These are phyloP conservation scores for Brachylomia viminalis DNA, from an alignment of 2,888 invertebrate species.

Conservation along the genomic window DNA sequence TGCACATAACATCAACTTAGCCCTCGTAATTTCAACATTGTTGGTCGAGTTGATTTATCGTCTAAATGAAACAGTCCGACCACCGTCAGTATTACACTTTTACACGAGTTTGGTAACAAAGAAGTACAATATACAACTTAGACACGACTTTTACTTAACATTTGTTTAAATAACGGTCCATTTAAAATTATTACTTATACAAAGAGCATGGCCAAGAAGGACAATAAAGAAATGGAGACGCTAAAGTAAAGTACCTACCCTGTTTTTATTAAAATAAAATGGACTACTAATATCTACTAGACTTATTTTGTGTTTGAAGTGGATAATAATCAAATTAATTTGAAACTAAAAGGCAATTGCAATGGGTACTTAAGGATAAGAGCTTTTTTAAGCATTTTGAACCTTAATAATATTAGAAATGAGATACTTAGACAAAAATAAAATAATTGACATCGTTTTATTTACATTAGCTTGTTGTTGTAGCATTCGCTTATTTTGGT, in stretches of 20 bases:
- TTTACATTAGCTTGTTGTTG: not conserved
- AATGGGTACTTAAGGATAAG: not conserved
- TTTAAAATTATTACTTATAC: slow-evolving; percentile 20
- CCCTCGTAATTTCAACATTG: slow-evolving; percentile 8
- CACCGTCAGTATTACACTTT: not conserved
- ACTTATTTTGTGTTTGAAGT: slow-evolving; percentile 18
- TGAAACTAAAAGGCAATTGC: slow-evolving; percentile 15
- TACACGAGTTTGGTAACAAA: slow-evolving; percentile 17
- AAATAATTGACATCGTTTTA: not conserved
- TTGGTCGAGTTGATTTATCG: slow-evolving; percentile 4
- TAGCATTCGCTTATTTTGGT: not conserved
- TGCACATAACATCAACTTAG: not conserved
- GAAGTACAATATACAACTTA: slow-evolving; percentile 4
- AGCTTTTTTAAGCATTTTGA: not conserved
- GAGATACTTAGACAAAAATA: not conserved
- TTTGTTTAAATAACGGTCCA: slow-evolving; percentile 26
- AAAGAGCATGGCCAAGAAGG: slow-evolving; percentile 28
- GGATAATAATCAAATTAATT: slow-evolving; percentile 1
- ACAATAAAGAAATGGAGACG: slow-evolving; percentile 24
- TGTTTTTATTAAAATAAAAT: slow-evolving; percentile 13
- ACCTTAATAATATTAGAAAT: slow-evolving; percentile 7
- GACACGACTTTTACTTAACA: slow-evolving; percentile 5
- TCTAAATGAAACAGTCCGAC: slow-evolving; percentile 18
- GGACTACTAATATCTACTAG: not conserved
- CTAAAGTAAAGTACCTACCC: not conserved